Percentiles rank a stretch among this genome's conserved stretches.
Evolutionary conservation across 2,888 invertebrate genomes (phyloP).

Genomic region (Drosophila quinaria): DNA sequence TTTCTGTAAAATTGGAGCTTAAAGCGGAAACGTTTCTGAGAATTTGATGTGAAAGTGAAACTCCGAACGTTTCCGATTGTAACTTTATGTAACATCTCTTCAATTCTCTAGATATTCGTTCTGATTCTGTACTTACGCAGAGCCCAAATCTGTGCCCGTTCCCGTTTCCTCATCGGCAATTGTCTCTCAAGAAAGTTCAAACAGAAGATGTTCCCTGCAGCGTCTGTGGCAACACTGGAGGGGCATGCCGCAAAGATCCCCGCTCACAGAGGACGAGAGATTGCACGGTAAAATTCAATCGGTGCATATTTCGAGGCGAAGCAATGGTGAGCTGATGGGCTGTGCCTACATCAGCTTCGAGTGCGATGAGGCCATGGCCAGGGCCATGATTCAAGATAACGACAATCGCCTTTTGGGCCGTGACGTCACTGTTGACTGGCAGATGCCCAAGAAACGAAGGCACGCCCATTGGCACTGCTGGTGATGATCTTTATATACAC

Average conservation of each 20-base stretch:
- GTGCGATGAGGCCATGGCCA: conserved; percentile 34
- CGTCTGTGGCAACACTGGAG: conserved; percentile 55
- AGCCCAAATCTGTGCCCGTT: neutral
- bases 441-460: conserved; percentile 28
- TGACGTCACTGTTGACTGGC: conserved; percentile 48
- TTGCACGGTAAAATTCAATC: conserved; percentile 53
- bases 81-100: conserved; percentile 9
- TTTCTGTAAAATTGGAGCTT: neutral
- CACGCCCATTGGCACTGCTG: conserved; percentile 49
- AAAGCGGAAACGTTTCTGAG: neutral
- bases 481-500: conserved; percentile 28
- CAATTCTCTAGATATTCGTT: conserved; percentile 38
- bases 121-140: conserved; percentile 56
- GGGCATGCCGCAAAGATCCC: neutral
- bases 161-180: neutral
- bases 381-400: conserved; percentile 33
- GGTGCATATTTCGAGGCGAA: conserved; percentile 44
- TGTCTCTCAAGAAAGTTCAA: neutral
- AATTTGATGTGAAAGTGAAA: neutral
- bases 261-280: conserved; percentile 7
- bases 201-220: conserved; percentile 1
- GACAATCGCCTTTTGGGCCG: conserved; percentile 39
- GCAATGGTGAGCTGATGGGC: conserved; percentile 52
- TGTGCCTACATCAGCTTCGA: conserved; percentile 56
- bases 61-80: neutral